A percentile compares a stretch with the other conserved stretches of the same genome.
These are phyloP conservation scores for Cydia amplana DNA, from an alignment of 1,140 invertebrate genomes.

Conservation along the genomic window DNA sequence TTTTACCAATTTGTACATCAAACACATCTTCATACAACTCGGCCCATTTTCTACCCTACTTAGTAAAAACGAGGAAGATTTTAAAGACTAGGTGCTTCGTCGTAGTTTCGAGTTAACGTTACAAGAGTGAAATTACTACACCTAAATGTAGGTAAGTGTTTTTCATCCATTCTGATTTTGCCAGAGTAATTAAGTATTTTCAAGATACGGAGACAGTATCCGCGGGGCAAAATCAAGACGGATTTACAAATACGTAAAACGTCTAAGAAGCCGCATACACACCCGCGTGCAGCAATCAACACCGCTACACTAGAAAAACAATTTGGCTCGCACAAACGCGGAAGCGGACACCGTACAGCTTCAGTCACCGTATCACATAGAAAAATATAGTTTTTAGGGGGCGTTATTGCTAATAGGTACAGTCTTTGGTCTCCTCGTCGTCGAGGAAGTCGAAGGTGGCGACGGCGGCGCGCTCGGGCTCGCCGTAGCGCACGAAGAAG, in stretches of 20 bases:
- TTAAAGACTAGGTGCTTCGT: constrained; percentile 49
- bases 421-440: constrained; percentile 79
- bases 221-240: constrained; percentile 6
- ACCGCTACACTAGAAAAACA: constrained; percentile 53
- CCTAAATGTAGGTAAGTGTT: constrained; percentile 49
- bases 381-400: constrained; percentile 66
- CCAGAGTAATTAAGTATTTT: not conserved
- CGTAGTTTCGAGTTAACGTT: constrained; percentile 38
- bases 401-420: constrained; percentile 54
- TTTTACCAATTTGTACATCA: constrained; percentile 39
- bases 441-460: constrained; percentile 90
- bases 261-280: constrained; percentile 70
- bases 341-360: constrained; percentile 35
- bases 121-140: constrained; percentile 51
- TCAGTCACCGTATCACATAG: constrained; percentile 53
- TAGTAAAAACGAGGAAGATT: constrained; percentile 47
- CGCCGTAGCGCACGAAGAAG: constrained; percentile 88
- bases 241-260: constrained; percentile 33
- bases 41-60: constrained; percentile 37
- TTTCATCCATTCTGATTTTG: not conserved
- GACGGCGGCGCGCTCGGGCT: constrained; percentile 87
- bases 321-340: constrained; percentile 46
- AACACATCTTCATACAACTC: constrained; percentile 41
- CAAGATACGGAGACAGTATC: not conserved
- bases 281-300: constrained; percentile 50